Evolutionary conservation across 2,888 invertebrate genomes (phyloP), one percentile per base, ranked within the genome.

Genomic region (Cheilosia scutellata): DNA sequence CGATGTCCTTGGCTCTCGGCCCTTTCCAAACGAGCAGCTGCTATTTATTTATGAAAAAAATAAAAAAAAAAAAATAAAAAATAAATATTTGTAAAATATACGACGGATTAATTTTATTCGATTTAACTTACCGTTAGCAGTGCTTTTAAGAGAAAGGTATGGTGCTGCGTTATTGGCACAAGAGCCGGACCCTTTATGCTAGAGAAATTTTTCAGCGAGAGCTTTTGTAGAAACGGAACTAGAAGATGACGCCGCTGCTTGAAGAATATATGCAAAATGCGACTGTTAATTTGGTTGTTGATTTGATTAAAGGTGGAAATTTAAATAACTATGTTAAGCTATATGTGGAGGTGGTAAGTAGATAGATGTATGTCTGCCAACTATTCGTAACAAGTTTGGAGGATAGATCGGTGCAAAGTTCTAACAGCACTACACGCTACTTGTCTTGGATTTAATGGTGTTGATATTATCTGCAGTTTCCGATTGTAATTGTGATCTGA

Each of bases 151-250:
- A 42, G 88, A 87, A 87, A 88, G 88, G 71, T 86, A 79, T 75
- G 88, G 88, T 79, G 65, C 84, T 79, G 88, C 89, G 88, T 89
- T 88, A 82, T 87, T 90, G 88, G 89, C 91, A 90, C 91, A 83
- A 76, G 90, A 93, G 94, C 95, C 91, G 88, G 88, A 79, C 82
- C 89, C 90, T 89, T 90, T 90, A 89, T 91, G 92, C 92, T 92
- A 92, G 89, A 92, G 92, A 89, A 91, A 91, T 88, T 92, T 91
- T 88, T 92, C 92, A 65, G 90, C 89, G 60, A 91, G 88, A 80
- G 90, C 89, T 89, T 91, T 92, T 83, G 90, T 89, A 40, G 92
- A 93, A 88, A 94, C 94, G 89, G 95, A 95, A 92, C 94, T 94
- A 91, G 94, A 92, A 89, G 94, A 94, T 90, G 94, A 94, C 76